Evolutionary conservation across 2,113 vertebrate species (phyloP).

Genomic region (Xerus inauris): DNA sequence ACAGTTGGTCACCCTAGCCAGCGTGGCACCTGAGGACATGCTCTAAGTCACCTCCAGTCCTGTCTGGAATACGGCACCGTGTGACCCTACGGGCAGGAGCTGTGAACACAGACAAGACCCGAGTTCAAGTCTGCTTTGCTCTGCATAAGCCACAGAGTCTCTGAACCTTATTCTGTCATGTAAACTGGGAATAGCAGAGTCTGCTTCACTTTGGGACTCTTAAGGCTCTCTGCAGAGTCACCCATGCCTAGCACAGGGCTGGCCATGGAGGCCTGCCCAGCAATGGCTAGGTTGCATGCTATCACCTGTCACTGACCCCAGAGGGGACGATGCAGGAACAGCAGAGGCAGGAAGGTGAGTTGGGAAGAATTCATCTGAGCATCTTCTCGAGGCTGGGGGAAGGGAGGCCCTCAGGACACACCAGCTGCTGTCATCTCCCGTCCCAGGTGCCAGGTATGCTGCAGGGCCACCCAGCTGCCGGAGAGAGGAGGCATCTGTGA

Average conservation of each 20-base stretch:
- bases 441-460: not conserved
- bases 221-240: not conserved
- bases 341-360: not conserved
- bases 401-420: not conserved
- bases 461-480: not conserved
- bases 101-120: not conserved
- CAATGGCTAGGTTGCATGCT: fast-evolving
- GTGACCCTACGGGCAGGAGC: fast-evolving
- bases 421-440: not conserved
- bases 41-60: too few relatives aligned
- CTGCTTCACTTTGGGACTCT: not conserved
- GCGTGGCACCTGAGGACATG: not conserved
- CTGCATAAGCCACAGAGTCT: not conserved
- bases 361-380: not conserved
- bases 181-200: not conserved
- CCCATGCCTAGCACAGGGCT: not conserved
- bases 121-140: not conserved
- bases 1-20: not conserved
- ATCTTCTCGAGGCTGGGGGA: not conserved
- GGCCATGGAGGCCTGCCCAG: not conserved
- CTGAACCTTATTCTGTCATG: fast-evolving
- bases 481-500: not conserved
- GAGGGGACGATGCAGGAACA: not conserved
- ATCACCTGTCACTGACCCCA: not conserved
- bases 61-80: not conserved